phyloP scores from a whole-genome alignment of 2,113 vertebrate genomes.

The Ardeotis arabs region DNA sequence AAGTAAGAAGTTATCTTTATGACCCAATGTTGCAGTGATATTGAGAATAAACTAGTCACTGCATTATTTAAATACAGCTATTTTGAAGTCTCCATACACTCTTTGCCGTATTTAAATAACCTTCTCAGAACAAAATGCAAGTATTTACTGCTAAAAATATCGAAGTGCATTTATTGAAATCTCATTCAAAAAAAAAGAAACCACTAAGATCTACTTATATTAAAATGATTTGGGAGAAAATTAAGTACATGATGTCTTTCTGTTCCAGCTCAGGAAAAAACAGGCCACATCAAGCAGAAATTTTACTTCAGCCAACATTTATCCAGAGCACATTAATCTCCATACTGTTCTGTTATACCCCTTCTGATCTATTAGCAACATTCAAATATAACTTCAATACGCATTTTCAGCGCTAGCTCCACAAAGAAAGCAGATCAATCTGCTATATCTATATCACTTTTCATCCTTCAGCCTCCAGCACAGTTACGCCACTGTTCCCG shows the following conservation, averaged over 20 bases:
- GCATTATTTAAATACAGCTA: background rate
- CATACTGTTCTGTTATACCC: background rate
- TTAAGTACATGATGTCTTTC: background rate
- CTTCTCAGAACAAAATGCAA: background rate
- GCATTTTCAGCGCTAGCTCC: background rate
- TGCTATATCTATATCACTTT: background rate
- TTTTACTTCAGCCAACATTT: constrained; percentile 3
- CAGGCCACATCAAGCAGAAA: background rate
- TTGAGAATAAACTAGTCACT: background rate
- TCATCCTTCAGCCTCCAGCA: background rate
- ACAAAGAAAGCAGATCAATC: background rate
- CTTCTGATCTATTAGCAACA: background rate
- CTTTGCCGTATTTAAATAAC: background rate
- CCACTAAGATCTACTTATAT: background rate
- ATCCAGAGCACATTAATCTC: background rate
- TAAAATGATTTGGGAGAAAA: background rate
- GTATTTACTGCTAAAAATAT: background rate
- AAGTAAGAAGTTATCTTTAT: background rate
- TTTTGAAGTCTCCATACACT: background rate
- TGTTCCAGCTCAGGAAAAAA: background rate
- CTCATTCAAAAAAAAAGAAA: background rate
- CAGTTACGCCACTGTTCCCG: background rate
- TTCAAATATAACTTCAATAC: background rate
- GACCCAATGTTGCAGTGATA: background rate
- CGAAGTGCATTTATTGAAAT: background rate